Evolutionary conservation across 2,113 vertebrate species (phyloP).

Genomic region (Bufo gargarizans): DNA sequence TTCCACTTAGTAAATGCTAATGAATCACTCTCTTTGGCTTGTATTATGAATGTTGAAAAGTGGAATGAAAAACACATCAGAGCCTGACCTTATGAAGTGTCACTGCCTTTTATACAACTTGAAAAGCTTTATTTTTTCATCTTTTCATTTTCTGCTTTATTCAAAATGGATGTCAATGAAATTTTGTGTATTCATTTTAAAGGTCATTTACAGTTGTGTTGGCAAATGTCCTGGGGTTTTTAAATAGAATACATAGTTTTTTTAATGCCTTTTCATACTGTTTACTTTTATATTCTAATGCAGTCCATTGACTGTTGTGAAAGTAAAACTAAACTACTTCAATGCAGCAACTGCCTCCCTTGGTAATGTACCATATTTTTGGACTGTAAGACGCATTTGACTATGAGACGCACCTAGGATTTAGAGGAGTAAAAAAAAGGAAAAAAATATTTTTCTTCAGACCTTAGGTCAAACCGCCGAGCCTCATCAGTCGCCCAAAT

Average conservation of each 20-base stretch:
- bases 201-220: not conserved
- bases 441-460: too few relatives aligned
- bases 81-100: not conserved
- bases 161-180: not conserved
- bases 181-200: not conserved
- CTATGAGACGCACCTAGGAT: too few relatives aligned
- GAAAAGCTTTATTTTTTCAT: not conserved
- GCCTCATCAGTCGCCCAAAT: too few relatives aligned
- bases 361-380: too few relatives aligned
- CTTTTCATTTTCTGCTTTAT: not conserved
- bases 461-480: too few relatives aligned
- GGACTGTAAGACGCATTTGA: too few relatives aligned
- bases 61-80: not conserved
- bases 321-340: too few relatives aligned
- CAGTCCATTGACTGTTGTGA: not conserved
- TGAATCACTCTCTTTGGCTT: not conserved
- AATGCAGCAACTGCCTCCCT: too few relatives aligned
- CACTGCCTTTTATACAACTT: not conserved
- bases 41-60: not conserved
- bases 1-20: not conserved
- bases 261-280: not conserved
- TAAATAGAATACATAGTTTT: not conserved
- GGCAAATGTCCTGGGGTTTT: not conserved
- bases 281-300: not conserved
- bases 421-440: too few relatives aligned